Conservation (phyloP, 1,140 invertebrate genomes). For the Drosophila insularis region DNA sequence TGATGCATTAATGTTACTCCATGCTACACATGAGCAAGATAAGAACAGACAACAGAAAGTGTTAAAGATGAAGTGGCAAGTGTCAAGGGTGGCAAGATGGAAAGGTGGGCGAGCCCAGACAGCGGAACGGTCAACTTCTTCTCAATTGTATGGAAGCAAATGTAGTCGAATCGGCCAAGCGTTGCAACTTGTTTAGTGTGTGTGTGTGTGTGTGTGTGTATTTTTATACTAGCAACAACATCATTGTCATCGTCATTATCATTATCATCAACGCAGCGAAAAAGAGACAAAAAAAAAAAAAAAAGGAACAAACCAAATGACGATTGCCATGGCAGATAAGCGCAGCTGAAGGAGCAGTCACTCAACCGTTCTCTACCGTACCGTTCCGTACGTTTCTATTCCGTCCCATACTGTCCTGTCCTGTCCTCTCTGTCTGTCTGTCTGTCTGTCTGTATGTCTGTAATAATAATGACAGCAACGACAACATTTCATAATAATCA, state of each 20-base stretch:
- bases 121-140: conserved; percentile 45
- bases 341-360: conserved; percentile 16
- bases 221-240: conserved; percentile 27
- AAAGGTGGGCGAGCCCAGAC: conserved; percentile 34
- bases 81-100: conserved; percentile 10
- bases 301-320: conserved; percentile 5
- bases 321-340: conserved; percentile 17
- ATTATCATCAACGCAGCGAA: neutral
- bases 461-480: conserved; percentile 44
- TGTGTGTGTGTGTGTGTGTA: too few species aligned
- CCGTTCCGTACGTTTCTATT: neutral
- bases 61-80: conserved; percentile 45
- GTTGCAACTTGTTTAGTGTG: conserved; percentile 34
- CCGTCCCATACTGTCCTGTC: conserved; percentile 3
- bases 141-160: conserved; percentile 23
- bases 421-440: conserved; percentile 6
- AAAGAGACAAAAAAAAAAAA: neutral
- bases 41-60: conserved; percentile 31
- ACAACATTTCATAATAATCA: conserved; percentile 66
- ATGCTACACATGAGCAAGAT: conserved; percentile 33
- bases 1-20: conserved; percentile 41
- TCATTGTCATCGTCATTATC: conserved; percentile 3
- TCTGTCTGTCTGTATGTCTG: neutral
- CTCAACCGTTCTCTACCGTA: neutral
- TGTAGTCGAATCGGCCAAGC: conserved; percentile 48